These are phyloP conservation scores for Anoplius nigerrimus DNA, from an alignment of 2,888 invertebrate genomes.

Conservation along the genomic window DNA sequence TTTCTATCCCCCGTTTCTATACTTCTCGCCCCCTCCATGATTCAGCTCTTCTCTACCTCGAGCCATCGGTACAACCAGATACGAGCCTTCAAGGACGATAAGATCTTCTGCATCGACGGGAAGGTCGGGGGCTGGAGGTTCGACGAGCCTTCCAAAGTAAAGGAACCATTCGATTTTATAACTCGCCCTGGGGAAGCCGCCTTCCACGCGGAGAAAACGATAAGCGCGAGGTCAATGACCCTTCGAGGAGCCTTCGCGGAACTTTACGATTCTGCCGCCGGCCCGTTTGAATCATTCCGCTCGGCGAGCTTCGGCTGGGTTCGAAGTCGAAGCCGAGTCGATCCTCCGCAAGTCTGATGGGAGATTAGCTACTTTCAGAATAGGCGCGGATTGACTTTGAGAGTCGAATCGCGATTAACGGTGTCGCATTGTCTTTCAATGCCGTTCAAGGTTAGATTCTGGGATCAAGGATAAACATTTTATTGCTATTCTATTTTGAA, in stretches of 20 bases:
- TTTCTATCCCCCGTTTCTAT: too few species aligned
- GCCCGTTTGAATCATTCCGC: slow-evolving; percentile 43
- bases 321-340: neutral
- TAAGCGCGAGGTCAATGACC: slow-evolving; percentile 47
- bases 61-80: neutral
- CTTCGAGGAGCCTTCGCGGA: slow-evolving; percentile 37
- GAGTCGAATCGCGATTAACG: too few species aligned
- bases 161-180: slow-evolving; percentile 49
- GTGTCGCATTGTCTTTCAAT: too few species aligned
- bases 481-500: too few species aligned
- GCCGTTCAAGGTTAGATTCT: too few species aligned
- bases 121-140: neutral
- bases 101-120: slow-evolving; percentile 1
- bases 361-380: neutral
- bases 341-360: slow-evolving; percentile 6
- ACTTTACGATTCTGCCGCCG: slow-evolving; percentile 44
- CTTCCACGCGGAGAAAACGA: slow-evolving; percentile 39
- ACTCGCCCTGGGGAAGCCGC: slow-evolving; percentile 37
- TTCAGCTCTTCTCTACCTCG: too few species aligned
- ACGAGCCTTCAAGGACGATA: slow-evolving; percentile 4
- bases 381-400: too few species aligned
- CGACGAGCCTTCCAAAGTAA: neutral
- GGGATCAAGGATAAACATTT: too few species aligned
- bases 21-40: too few species aligned
- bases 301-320: neutral